Base-by-base conservation (phyloP, 2,888 invertebrate species). In the Xiphydria camelus region DNA sequence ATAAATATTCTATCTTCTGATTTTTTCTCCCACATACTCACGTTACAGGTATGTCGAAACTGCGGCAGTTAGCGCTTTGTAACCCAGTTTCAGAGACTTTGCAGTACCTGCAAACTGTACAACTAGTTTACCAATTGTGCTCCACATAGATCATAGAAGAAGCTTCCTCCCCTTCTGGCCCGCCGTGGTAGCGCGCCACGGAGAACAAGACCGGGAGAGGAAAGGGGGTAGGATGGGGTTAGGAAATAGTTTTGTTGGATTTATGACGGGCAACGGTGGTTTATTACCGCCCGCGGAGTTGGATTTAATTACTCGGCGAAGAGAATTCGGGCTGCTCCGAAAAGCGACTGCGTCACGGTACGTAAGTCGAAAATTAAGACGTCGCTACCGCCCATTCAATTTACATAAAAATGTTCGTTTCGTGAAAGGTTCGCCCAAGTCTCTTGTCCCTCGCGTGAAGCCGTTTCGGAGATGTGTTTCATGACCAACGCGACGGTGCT, bases 221-320 rank as follows among this genome's bases (percentile, higher is more conserved):
- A 29, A 29, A 14, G 4, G 23, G 23, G 23, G 10, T n/a, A 15
- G 12, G 29, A 15, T 2, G 4, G 29, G 29, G 29, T 29, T 14
- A 29, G 42, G 45, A 50, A 54, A 56, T 54, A 54, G 56, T 56
- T 54, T 40, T 36, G 23, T 33, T 37, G 49, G 40, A 50, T 56
- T 56, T 51, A 54, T 47, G 52, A 50, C 41, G 41, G 45, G 40
- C 44, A 15, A 33, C 31, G 26, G 41, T 49, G 38, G 42, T 55
- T 57, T 53, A 55, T 50, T 51, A 21, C 54, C 46, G 26, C 23
- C 50, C 43, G 39, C 33, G 39, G 40, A 48, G 39, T 48, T 47
- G 54, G 43, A 51, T 57, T 57, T 57, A 57, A 57, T 57, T 57
- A 55, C 54, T 54, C 34, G 43, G 17, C 25, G 40, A 42, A 37